Evolutionary conservation across 1,140 invertebrate genomes (phyloP).

Genomic region (Leptopilina boulardi): DNA sequence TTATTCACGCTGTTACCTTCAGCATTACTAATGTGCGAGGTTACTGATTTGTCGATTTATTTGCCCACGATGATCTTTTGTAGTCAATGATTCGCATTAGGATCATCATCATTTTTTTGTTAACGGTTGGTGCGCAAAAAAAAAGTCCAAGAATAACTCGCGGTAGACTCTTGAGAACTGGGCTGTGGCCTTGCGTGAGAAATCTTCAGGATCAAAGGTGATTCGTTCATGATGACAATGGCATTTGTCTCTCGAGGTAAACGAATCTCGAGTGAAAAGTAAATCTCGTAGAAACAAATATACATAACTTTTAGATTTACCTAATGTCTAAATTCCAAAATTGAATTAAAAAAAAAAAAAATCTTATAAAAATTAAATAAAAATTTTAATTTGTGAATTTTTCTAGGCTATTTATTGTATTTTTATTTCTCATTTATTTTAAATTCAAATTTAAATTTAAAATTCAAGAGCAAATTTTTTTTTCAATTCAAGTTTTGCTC

Average conservation of each 20-base stretch:
- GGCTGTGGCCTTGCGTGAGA: slow-evolving; percentile 1
- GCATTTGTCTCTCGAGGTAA: background rate
- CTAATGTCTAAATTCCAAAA: too few species aligned
- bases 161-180: slow-evolving; percentile 20
- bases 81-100: slow-evolving; percentile 6
- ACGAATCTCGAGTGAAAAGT: background rate
- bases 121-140: background rate
- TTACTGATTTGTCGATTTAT: background rate
- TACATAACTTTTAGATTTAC: too few species aligned
- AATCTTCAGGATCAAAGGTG: background rate
- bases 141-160: background rate
- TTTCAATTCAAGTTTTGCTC: too few species aligned
- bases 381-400: too few species aligned
- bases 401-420: too few species aligned
- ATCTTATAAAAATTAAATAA: too few species aligned
- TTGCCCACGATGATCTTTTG: background rate
- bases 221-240: slow-evolving; percentile 1
- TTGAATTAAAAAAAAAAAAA: too few species aligned
- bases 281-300: background rate
- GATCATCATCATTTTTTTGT: background rate
- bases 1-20: slow-evolving; percentile 19
- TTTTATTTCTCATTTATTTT: too few species aligned
- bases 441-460: too few species aligned
- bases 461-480: too few species aligned
- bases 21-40: background rate